Base-by-base conservation (phyloP, 2,888 invertebrate species). In the Sarcophaga subvicina region DNA sequence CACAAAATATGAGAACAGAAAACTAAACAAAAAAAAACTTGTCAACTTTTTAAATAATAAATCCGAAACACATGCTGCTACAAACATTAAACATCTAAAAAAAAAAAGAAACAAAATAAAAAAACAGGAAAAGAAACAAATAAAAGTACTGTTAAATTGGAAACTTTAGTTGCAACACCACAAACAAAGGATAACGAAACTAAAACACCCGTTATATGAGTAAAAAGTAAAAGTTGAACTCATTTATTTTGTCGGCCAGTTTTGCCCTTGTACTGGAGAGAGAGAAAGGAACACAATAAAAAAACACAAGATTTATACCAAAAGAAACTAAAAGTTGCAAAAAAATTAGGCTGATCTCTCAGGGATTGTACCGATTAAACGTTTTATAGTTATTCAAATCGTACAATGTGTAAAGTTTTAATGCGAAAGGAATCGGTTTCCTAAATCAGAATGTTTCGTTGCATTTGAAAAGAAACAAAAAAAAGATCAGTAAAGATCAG, bases 41-140 rank as follows among this genome's bases (percentile, higher is more conserved):
- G 80, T 85, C 80, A 85, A 80, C 66, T 85, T 84, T 85, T 76
- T 54, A 64, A 80, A 85, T 72, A 80, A 80, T 76, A 80, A 85
- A 85, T 80, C 66, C 66, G 62, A 85, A 85, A 71, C 84, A 85
- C 66, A 85, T 85, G 84, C 66, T 71, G 80, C 71, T 70, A 76
- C 59, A 71, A 60, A 37, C 60, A 60, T 37, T 45, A 45, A 45
- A 37, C 10, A n/a, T 64, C 45, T n/a, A 22, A 47, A 67, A 1
- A 54, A 54, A 49, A 64, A 45, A 66, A 76, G 20, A 59, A 20
- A 27, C 3, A 8, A 22, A 47, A 45, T 14, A 5, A 59, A 70
- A 37, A n/a, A 64, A 47, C n/a, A 27, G 0, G 14, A 49, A 27
- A n/a, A 4, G 22, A 11, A 5, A 11, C 45, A 60, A 67, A 45